Evolutionary conservation across 2,797 vertebrate species (phyloP), one percentile per base, ranked within the genome.

Genomic region (Hozukius guyotensis): DNA sequence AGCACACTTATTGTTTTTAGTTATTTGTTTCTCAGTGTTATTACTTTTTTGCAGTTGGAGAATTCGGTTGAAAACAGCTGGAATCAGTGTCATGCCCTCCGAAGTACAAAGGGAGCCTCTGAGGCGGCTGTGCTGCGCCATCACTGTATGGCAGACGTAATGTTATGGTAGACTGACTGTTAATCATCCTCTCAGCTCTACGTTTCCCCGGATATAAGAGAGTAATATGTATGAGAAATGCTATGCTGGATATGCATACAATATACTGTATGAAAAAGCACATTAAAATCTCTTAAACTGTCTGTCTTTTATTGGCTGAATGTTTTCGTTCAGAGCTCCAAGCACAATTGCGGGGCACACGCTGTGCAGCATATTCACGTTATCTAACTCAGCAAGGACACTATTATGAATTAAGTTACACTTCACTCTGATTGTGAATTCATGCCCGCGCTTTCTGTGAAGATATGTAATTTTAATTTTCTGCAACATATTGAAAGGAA

Each of bases 251-350:
- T 94, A 93, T 95, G 94, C 94, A 95, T 94, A 94, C 91, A 94
- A 95, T 94, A 93, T 95, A 94, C 85, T 94, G 94, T 95, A 94
- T 94, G 94, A 94, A 94, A 94, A 95, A 94, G 92, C 90, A 94
- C 92, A 95, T 95, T 95, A 95, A 95, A 95, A 92, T 94, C 89
- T 93, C 92, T 92, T 94, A 93, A 95, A 95, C 88, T 86, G 86
- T 93, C 88, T 93, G 84, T 87, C 86, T 89, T 82, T 93, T 83
- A 86, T 80, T 91, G 82, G 52, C 67, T 87, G 78, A 80, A 85
- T 84, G 75, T 91, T 67, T 91, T 88, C 78, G n/a, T 82, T 81
- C 62, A 32, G 75, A 64, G 83, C 86, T 55, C 9, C 32, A 80
- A 87, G 85, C 84, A 85, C 53, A 80, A 66, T 82, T 79, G 29